These are phyloP conservation scores for Augiades crinisus DNA, from an alignment of 2,888 invertebrate species.

Conservation along the genomic window DNA sequence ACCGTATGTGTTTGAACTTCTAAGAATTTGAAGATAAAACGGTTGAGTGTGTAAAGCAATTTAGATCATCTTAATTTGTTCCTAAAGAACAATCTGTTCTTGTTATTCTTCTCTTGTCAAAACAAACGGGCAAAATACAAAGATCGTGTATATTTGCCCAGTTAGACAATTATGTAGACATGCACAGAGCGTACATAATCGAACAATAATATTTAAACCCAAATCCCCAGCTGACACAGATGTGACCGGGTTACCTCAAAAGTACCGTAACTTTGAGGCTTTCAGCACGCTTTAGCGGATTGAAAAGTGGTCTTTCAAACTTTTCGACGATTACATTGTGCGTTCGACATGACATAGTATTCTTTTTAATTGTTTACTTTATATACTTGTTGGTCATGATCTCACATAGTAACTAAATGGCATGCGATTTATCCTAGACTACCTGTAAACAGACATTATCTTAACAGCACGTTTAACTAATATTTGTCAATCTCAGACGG, in stretches of 20 bases:
- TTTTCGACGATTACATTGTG: constrained; percentile 1
- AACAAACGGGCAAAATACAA: not conserved
- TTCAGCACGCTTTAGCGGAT: constrained; percentile 6
- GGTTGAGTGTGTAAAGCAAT: constrained; percentile 13
- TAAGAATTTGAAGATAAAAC: constrained; percentile 30
- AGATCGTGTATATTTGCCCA: too few species aligned
- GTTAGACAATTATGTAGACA: constrained; percentile 21
- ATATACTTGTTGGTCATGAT: too few species aligned
- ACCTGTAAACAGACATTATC: too few species aligned
- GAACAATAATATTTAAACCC: constrained; percentile 43
- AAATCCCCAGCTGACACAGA: constrained; percentile 45
- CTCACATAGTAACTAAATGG: too few species aligned
- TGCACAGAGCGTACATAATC: constrained; percentile 18
- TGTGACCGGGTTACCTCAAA: constrained; percentile 58
- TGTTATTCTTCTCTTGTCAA: constrained; percentile 6
- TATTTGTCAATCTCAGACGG: too few species aligned
- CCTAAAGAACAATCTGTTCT: not conserved
- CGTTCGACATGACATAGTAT: too few species aligned
- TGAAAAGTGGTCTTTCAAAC: constrained; percentile 13
- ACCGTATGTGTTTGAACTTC: constrained; percentile 20
- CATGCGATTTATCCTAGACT: too few species aligned
- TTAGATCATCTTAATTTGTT: constrained; percentile 13
- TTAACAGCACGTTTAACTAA: too few species aligned
- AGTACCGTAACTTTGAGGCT: constrained; percentile 42
- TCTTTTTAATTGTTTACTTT: too few species aligned